A percentile compares a stretch with the other conserved stretches of the same genome.
Conservation (phyloP, 2,113 vertebrate species). For the Acrocephalus arundinaceus region DNA sequence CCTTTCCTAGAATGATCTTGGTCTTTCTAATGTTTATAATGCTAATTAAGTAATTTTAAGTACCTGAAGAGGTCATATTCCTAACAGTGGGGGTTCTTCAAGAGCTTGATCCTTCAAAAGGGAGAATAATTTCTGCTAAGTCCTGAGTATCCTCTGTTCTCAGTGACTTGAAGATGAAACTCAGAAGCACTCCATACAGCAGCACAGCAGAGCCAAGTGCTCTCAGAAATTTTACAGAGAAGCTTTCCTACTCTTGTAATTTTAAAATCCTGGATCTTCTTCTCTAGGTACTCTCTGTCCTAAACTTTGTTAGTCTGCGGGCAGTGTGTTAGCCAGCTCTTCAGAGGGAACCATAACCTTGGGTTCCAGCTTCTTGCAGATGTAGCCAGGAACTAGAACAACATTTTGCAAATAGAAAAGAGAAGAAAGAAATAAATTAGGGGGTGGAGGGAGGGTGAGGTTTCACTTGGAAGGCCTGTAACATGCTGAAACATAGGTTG, state of each 20-base stretch:
- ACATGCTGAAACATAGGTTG: background rate
- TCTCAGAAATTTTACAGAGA: background rate
- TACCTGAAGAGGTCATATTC: background rate
- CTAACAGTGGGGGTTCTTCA: background rate
- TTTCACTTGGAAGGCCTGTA: background rate
- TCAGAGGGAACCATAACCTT: background rate
- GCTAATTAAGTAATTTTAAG: constrained; percentile 22
- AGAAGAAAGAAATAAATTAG: background rate
- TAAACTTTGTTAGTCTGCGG: background rate
- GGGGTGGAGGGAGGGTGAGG: background rate
- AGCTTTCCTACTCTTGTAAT: background rate
- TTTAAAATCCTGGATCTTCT: background rate
- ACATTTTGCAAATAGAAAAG: background rate
- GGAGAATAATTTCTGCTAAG: background rate
- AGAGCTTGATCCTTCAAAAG: background rate
- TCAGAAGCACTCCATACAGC: background rate
- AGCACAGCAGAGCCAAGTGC: background rate
- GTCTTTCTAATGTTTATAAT: background rate
- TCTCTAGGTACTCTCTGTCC: background rate
- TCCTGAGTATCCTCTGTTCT: background rate
- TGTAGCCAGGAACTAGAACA: background rate
- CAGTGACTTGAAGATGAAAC: background rate
- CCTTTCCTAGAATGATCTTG: background rate
- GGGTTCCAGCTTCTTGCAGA: background rate
- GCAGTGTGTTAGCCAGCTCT: background rate